phyloP scores from a whole-genome alignment of 2,113 vertebrate species.

The Ciconia stormi region DNA sequence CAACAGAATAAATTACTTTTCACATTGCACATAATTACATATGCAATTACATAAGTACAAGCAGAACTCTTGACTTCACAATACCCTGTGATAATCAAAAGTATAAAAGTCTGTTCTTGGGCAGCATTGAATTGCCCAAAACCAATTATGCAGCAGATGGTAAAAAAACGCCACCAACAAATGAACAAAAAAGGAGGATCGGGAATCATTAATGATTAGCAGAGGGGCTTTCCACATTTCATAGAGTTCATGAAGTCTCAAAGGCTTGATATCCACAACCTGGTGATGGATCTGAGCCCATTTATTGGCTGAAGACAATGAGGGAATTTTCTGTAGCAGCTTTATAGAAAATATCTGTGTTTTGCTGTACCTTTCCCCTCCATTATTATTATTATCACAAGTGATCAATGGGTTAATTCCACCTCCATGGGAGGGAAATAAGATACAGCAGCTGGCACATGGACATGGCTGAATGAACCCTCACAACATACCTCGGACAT shows the following conservation, averaged over 20 bases:
- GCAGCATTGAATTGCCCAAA: neutral
- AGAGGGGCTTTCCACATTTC: neutral
- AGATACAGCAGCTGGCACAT: neutral
- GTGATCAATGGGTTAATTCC: neutral
- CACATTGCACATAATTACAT: constrained; percentile 12
- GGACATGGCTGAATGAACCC: neutral
- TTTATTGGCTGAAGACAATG: neutral
- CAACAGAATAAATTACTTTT: constrained; percentile 16
- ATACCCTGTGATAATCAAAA: neutral
- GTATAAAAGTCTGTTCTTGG: neutral
- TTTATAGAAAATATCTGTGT: neutral
- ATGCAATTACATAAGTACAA: no score
- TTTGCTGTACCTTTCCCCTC: neutral
- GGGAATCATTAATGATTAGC: neutral
- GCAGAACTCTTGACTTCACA: constrained; percentile 6
- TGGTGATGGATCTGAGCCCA: neutral
- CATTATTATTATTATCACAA: neutral
- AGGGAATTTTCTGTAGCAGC: neutral
- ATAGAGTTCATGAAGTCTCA: neutral
- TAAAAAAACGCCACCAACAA: neutral
- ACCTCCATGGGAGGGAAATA: neutral
- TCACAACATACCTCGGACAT: neutral
- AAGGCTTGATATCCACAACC: neutral
- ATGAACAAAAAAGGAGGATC: neutral
- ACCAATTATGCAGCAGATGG: neutral